phyloP scores from a whole-genome alignment of 2,888 invertebrate species.

The Dynastes grantii region DNA sequence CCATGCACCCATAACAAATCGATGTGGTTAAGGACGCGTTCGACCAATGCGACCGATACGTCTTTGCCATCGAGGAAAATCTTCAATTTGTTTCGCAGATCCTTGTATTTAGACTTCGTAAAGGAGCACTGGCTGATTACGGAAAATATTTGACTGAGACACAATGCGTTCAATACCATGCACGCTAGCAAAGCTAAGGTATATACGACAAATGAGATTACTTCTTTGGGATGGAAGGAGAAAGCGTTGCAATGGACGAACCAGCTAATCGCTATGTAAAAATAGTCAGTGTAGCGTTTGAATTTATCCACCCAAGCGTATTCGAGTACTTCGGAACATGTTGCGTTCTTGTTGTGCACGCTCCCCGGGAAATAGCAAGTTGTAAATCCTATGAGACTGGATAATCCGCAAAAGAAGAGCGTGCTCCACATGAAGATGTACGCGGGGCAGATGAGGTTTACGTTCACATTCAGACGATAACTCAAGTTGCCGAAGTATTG shows the following conservation, averaged over 20 bases:
- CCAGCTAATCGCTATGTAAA: slow-evolving; percentile 33
- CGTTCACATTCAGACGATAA: slow-evolving; percentile 41
- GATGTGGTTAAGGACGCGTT: slow-evolving; percentile 49
- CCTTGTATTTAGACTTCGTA: slow-evolving; percentile 23
- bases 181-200: slow-evolving; percentile 9
- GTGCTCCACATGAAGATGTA: slow-evolving; percentile 49
- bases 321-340: slow-evolving; percentile 16
- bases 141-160: slow-evolving; percentile 42
- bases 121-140: slow-evolving; percentile 30
- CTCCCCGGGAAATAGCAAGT: slow-evolving; percentile 26
- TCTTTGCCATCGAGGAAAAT: slow-evolving; percentile 41
- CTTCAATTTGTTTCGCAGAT: slow-evolving; percentile 25
- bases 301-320: slow-evolving; percentile 2
- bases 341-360: slow-evolving; percentile 10
- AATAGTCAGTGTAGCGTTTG: slow-evolving; percentile 34
- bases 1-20: slow-evolving; percentile 51
- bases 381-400: slow-evolving; percentile 21
- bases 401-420: slow-evolving; percentile 21
- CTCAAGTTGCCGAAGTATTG: slow-evolving; percentile 43
- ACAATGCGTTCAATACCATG: slow-evolving; percentile 23
- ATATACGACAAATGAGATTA: slow-evolving; percentile 9
- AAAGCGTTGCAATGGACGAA: slow-evolving; percentile 29
- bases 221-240: slow-evolving; percentile 30
- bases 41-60: slow-evolving; percentile 47
- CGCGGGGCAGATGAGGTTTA: slow-evolving; percentile 11